phyloP scores from a whole-genome alignment of 2,113 vertebrate species.

The Psittacara wagleri region DNA sequence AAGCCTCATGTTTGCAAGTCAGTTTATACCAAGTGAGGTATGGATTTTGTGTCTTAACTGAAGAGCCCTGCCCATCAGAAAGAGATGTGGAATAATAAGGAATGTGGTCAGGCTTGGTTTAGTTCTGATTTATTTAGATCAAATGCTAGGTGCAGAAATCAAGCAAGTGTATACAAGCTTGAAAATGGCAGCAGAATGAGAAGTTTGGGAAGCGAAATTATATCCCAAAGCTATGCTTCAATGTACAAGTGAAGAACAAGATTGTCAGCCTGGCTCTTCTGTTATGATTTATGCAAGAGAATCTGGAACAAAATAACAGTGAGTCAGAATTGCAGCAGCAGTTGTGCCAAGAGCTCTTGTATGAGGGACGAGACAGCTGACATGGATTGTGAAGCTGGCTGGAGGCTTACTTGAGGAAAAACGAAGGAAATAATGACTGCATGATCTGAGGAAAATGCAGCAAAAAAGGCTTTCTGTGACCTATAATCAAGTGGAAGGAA shows the following conservation, averaged over 20 bases:
- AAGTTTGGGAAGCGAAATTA: neutral
- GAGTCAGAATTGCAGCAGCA: constrained; percentile 39
- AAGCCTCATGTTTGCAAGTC: neutral
- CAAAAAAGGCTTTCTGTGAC: neutral
- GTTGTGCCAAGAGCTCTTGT: constrained; percentile 18
- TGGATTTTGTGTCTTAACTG: neutral
- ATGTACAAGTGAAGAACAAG: neutral
- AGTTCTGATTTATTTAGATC: neutral
- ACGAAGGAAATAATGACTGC: constrained; percentile 17
- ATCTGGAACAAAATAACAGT: constrained; percentile 36
- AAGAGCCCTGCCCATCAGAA: neutral
- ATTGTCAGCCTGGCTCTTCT: neutral
- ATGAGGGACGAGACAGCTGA: constrained; percentile 22
- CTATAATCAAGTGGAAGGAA: constrained; percentile 18
- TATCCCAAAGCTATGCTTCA: neutral
- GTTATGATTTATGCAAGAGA: constrained; percentile 27
- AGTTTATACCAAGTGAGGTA: neutral
- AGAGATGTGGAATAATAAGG: neutral
- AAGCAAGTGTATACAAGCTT: neutral
- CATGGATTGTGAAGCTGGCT: constrained; percentile 2
- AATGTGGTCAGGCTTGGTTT: neutral
- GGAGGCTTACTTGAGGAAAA: neutral
- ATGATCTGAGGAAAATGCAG: neutral
- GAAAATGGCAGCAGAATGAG: neutral
- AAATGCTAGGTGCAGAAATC: neutral